Base-by-base conservation (phyloP, 2,888 invertebrate species). In the Harpalus rubripes region DNA sequence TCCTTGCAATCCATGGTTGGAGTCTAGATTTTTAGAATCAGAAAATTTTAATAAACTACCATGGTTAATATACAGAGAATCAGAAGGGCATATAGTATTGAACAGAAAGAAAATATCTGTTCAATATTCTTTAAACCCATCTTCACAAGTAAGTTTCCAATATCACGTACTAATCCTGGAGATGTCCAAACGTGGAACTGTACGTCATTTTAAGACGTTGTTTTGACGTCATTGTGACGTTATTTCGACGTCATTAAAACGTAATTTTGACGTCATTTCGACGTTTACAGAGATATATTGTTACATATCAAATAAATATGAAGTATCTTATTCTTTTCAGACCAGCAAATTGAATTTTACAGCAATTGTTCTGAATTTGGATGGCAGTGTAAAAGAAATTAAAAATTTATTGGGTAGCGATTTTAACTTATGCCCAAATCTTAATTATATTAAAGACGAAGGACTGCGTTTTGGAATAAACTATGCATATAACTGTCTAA, bases 61-160 rank as follows among this genome's bases (percentile, higher is more conserved):
- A n/a, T 91, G 91, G 90, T 87, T 93, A 79, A 92, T 92, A 88
- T 93, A 93, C 86, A 90, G 90, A 5, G 91, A 91, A 88, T 91
- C 91, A 59, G 92, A 93, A 86, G 91, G 92, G n/a, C 88, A 89
- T 22, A 88, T 89, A 7, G 89, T 92, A 61, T 88, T 92, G n/a
- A 89, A 90, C 22, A 88, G 90, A 59, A 90, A 91, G 84, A 91
- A 90, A 85, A 92, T 93, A 76, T 89, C 91, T 10, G 89, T 91
- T 58, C 90, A 89, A 86, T 93, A 92, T 86, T 91, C 90, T 85
- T 89, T 93, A 18, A 88, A 89, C 86, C 88, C 89, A 82, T 88
- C 89, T 65, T 91, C 91, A 61, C 87, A 89, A 86, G 92, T 92
- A 89, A 87, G 89, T 65, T 44, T 44, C n/a, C n/a, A n/a, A n/a